Evolutionary conservation across 64 coral and sea anemone genomes (phyloP).

Genomic region (Montipora sp.): DNA sequence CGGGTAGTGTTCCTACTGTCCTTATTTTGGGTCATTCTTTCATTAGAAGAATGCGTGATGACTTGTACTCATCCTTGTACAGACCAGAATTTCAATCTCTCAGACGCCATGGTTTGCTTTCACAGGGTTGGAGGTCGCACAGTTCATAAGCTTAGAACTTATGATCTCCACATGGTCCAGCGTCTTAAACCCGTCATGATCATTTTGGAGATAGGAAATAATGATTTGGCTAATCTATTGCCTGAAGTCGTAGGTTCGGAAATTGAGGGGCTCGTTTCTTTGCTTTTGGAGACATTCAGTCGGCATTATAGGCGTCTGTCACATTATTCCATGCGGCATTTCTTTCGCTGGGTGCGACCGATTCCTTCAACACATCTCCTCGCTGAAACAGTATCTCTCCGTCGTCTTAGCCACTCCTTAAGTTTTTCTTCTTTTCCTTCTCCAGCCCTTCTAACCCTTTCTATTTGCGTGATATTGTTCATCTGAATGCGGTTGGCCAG

Average conservation of each 20-base stretch:
- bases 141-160: background rate
- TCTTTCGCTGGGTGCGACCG: background rate
- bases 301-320: background rate
- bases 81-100: constrained; percentile 16
- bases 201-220: background rate
- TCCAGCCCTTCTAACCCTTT: constrained; percentile 9
- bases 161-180: constrained; percentile 8
- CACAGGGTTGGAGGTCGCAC: constrained; percentile 14
- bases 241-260: background rate
- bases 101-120: constrained; percentile 21
- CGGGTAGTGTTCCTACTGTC: too few species aligned
- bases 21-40: too few species aligned
- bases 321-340: background rate
- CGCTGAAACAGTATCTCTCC: constrained; percentile 20
- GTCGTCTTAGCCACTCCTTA: background rate
- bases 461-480: background rate
- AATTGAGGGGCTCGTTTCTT: background rate
- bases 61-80: constrained; percentile 15
- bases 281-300: background rate
- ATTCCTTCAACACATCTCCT: background rate
- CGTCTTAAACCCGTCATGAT: too few species aligned
- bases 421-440: background rate
- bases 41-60: background rate
- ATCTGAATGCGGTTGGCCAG: constrained; percentile 12
- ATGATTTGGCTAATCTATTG: background rate